Percentiles rank a stretch among this genome's conserved stretches.
These are phyloP conservation scores for Sarcophaga peregrina DNA, from an alignment of 1,140 invertebrate species.

Conservation along the genomic window DNA sequence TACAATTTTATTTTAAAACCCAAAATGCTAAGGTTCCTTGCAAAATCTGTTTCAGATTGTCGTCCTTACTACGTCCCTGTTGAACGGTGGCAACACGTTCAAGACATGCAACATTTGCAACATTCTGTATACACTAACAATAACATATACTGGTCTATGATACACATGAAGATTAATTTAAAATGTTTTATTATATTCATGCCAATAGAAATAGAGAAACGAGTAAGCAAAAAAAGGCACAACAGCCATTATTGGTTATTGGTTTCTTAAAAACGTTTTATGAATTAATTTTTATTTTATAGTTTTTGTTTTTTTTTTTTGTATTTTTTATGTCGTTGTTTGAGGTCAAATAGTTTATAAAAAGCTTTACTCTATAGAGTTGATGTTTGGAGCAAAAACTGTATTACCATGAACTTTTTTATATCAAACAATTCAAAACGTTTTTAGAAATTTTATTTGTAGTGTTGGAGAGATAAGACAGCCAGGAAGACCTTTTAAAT, in stretches of 20 bases:
- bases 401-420: too few species aligned
- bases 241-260: not conserved
- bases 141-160: not conserved
- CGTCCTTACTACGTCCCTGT: not conserved
- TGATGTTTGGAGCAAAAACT: too few species aligned
- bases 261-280: too few species aligned
- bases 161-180: constrained; percentile 34
- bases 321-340: too few species aligned
- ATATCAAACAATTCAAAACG: too few species aligned
- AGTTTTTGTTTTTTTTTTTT: too few species aligned
- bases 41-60: not conserved
- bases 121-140: not conserved
- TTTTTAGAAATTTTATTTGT: too few species aligned
- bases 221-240: not conserved
- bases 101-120: not conserved
- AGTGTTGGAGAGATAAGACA: too few species aligned
- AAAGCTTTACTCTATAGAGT: not conserved
- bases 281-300: too few species aligned
- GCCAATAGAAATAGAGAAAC: not conserved
- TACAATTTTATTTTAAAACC: not conserved
- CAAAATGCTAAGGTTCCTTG: not conserved
- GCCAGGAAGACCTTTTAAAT: too few species aligned
- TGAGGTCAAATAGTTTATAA: constrained; percentile 9
- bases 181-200: constrained; percentile 23
- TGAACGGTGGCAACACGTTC: not conserved